phyloP scores from a whole-genome alignment of 92 coral and sea anemone species.

The Ricordea florida region DNA sequence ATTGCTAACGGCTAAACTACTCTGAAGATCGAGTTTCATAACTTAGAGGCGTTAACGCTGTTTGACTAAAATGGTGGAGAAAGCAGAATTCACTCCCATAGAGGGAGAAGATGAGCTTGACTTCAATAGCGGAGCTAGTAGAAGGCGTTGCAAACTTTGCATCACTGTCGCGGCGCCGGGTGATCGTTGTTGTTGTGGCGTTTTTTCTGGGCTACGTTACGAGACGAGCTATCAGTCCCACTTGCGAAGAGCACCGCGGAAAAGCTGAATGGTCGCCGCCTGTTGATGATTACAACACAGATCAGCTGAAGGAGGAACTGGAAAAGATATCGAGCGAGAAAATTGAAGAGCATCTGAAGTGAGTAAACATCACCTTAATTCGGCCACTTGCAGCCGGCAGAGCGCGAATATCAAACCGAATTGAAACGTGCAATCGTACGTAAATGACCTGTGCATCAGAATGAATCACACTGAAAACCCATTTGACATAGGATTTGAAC shows the following conservation, averaged over 20 bases:
- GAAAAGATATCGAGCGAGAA: slow-evolving; percentile 20
- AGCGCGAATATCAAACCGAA: no score
- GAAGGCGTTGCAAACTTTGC: slow-evolving; percentile 11
- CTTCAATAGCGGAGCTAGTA: neutral
- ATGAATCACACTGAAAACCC: no score
- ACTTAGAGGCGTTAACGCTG: neutral
- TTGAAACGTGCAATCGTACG: no score
- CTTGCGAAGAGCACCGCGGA: neutral
- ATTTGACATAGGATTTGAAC: no score
- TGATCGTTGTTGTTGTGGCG: slow-evolving; percentile 48
- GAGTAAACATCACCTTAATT: neutral
- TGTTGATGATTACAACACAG: neutral
- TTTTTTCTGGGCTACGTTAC: slow-evolving; percentile 67
- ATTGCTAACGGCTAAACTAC: no score
- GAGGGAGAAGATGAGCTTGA: slow-evolving; percentile 44
- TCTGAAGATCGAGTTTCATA: no score
- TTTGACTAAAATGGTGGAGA: slow-evolving; percentile 5
- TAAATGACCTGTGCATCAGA: no score
- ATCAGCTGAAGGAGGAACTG: neutral
- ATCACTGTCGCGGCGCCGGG: slow-evolving; percentile 25
- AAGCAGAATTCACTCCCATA: slow-evolving; percentile 28
- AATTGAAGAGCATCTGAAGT: slow-evolving; percentile 48
- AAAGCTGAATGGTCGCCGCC: neutral
- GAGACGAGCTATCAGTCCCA: slow-evolving; percentile 16
- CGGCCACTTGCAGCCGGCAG: no score